A percentile compares a stretch with the other conserved stretches of the same genome.
phyloP scores from a whole-genome alignment of 2,797 vertebrate genomes.

The Sebastes wilsoni region DNA sequence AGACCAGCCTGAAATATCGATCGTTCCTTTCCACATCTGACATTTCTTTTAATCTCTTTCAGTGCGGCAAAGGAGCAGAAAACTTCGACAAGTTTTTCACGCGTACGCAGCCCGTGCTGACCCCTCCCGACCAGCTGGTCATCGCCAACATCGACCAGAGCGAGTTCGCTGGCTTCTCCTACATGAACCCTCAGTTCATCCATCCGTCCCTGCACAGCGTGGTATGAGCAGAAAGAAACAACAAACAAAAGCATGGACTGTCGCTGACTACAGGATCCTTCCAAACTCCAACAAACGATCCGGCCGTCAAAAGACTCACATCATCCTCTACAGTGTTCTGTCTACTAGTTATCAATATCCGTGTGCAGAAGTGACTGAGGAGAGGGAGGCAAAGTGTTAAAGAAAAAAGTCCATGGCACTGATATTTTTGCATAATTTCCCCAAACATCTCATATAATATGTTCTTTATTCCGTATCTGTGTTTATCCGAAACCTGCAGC shows the following conservation, averaged over 20 bases:
- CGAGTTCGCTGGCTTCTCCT: slow-evolving; percentile 98
- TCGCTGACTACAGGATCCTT: slow-evolving; percentile 49
- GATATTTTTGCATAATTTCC: slow-evolving; percentile 19
- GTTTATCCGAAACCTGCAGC: slow-evolving; percentile 30
- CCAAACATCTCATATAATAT: slow-evolving; percentile 25
- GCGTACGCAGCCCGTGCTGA: slow-evolving; percentile 93
- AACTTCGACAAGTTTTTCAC: slow-evolving; percentile 99
- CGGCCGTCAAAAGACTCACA: slow-evolving; percentile 42
- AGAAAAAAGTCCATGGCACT: slow-evolving; percentile 19
- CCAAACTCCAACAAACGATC: slow-evolving; percentile 37
- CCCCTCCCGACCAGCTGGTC: slow-evolving; percentile 96
- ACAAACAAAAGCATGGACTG: slow-evolving; percentile 35
- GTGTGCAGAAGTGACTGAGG: slow-evolving; percentile 32
- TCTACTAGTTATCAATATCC: slow-evolving; percentile 39
- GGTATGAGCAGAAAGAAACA: slow-evolving; percentile 83
- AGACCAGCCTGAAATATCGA: background rate
- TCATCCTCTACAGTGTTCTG: slow-evolving; percentile 47
- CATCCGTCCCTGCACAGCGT: slow-evolving; percentile 88
- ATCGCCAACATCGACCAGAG: slow-evolving; percentile 98
- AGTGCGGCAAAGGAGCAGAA: slow-evolving; percentile 97
- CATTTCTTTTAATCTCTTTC: slow-evolving; percentile 37
- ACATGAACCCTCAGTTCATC: slow-evolving; percentile 92
- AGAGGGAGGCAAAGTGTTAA: slow-evolving; percentile 20
- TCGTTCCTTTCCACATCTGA: background rate
- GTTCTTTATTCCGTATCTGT: slow-evolving; percentile 28